Base-by-base conservation (phyloP, 2,113 vertebrate species). In the Euleptes europaea region DNA sequence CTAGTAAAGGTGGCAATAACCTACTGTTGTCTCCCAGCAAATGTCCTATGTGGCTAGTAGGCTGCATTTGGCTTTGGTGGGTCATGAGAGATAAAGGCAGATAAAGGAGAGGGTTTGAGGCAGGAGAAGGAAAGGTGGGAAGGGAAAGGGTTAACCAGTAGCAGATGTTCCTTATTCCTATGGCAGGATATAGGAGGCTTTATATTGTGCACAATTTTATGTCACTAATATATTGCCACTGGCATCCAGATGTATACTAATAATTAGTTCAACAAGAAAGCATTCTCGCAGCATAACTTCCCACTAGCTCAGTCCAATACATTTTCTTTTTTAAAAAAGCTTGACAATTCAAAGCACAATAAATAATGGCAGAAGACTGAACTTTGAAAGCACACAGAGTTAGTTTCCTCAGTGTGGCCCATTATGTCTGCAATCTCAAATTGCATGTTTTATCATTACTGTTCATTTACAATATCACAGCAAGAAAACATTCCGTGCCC, bases 371-470 rank as follows among this genome's bases (percentile, higher is more conserved):
- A 80, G 38, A 90, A 77, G 86, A 33, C 6, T 3, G 77, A 63
- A 82, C 49, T 80, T 28, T 76, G 42, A 89, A 65, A 71, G 28
- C 86, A 86, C 90, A 85, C 63, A 21, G 89, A 14, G 4, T 70
- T 82, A 83, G 85, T 28, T 82, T 70, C 49, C 85, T 51, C 76
- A 80, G 78, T 4, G 26, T 13, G 5, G 63, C 72, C 47, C 84
- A 79, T 79, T 11, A 75, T 78, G 70, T 84, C 86, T 86, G 63
- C 51, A 63, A 11, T 82, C 84, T 47, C 14, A 85, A 69, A 2
- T 73, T 84, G 84, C 11, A 19, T n/a, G 31, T 85, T 57, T 91
- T 87, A 84, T 26, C 63, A 88, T 85, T 89, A 90, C 73, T 63
- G 31, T 49, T 83, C 66, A 84, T 54, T 72, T 38, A 75, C 83